These are phyloP conservation scores for Cavia porcellus DNA, from an alignment of 2,113 vertebrate species.

Conservation along the genomic window DNA sequence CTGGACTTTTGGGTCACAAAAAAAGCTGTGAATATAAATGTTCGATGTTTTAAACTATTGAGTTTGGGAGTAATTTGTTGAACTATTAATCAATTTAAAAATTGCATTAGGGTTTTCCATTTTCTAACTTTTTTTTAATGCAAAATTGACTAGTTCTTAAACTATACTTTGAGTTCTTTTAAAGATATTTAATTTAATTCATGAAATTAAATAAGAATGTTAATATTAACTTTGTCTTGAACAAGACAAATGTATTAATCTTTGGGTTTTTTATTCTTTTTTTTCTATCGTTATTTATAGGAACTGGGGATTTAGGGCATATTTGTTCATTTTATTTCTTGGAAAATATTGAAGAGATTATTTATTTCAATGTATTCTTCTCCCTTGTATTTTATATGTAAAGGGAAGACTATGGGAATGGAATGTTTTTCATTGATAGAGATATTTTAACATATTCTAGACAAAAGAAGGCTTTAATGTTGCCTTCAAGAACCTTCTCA, in stretches of 20 bases:
- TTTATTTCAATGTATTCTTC: neutral
- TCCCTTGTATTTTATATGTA: neutral
- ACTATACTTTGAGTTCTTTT: neutral
- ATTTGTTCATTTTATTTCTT: constrained; percentile 32
- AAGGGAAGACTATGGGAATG: neutral
- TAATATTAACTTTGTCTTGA: constrained; percentile 3
- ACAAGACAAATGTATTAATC: neutral
- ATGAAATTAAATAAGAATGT: neutral
- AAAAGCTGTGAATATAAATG: neutral
- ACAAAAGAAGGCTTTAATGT: neutral
- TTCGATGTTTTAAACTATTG: neutral
- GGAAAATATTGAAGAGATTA: neutral
- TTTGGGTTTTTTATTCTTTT: neutral
- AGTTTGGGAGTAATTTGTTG: constrained; percentile 26
- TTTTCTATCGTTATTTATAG: neutral
- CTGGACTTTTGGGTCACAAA: neutral
- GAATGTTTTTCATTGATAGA: neutral
- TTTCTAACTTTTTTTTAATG: constrained; percentile 5
- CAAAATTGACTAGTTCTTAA: constrained; percentile 14
- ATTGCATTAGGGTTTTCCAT: neutral
- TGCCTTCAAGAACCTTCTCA: neutral
- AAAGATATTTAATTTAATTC: neutral
- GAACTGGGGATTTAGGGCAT: neutral
- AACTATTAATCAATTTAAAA: neutral
- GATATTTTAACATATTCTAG: constrained; percentile 5